These are phyloP conservation scores for Micromys minutus DNA, from an alignment of 2,113 vertebrate species.

Conservation along the genomic window DNA sequence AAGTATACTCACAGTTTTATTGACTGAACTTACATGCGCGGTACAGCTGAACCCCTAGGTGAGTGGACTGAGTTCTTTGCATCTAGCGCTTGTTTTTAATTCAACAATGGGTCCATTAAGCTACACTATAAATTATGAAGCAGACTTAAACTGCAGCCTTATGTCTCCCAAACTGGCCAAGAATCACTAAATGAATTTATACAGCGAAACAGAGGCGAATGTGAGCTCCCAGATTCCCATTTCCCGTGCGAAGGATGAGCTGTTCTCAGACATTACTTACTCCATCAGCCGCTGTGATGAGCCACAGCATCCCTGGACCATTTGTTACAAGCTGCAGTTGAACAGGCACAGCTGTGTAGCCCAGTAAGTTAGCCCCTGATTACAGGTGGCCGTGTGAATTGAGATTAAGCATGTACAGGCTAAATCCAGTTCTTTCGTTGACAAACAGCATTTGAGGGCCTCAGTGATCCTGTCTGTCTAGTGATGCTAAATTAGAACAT, in stretches of 20 bases:
- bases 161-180: not conserved
- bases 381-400: not conserved
- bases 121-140: not conserved
- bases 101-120: not conserved
- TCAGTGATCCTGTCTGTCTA: not conserved
- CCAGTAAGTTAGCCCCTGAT: not conserved
- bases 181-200: not conserved
- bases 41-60: not conserved
- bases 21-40: not conserved
- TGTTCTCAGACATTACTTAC: not conserved
- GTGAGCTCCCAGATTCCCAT: not conserved
- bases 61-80: not conserved
- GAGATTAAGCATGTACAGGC: not conserved
- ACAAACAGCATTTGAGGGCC: not conserved
- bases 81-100: not conserved
- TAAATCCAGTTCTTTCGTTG: not conserved
- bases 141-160: not conserved
- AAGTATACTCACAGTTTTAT: not conserved
- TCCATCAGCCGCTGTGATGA: not conserved
- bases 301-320: not conserved
- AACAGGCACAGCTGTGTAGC: not conserved
- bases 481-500: not conserved
- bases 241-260: not conserved
- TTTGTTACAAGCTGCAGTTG: not conserved
- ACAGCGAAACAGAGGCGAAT: not conserved